Conservation (phyloP, 2,888 invertebrate species). For the Trachelus stipa region DNA sequence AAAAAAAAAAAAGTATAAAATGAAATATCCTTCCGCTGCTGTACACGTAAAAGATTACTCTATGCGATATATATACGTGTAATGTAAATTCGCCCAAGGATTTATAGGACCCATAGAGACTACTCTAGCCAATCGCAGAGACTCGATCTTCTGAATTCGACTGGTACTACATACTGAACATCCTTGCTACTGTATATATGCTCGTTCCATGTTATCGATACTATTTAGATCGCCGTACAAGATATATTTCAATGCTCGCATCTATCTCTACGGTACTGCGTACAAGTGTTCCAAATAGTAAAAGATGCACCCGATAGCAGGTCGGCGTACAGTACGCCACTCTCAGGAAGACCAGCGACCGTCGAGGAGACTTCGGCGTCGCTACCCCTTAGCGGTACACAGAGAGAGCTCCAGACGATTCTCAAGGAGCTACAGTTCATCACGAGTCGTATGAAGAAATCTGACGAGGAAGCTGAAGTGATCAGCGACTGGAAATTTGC, state of each 20-base stretch:
- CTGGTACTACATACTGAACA: not conserved
- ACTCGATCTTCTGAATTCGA: not conserved
- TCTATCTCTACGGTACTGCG: not conserved
- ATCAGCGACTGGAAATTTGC: conserved; percentile 99
- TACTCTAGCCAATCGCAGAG: not conserved
- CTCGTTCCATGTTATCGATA: not conserved
- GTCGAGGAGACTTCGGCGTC: conserved; percentile 74
- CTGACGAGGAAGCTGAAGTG: conserved; percentile 92
- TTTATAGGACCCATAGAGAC: not conserved
- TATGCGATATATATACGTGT: not conserved
- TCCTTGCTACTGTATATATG: not conserved
- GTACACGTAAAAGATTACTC: not conserved
- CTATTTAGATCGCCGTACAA: not conserved
- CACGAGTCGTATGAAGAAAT: conserved; percentile 92
- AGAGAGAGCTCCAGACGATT: conserved; percentile 90
- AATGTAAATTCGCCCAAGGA: not conserved
- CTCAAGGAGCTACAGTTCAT: conserved; percentile 94
- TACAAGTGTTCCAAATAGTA: not conserved
- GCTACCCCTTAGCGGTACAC: conserved; percentile 75
- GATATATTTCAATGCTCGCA: not conserved
- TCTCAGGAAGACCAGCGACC: conserved; percentile 75
- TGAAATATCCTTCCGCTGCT: not conserved
- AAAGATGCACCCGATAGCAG: conserved; percentile 33
- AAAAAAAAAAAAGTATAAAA: not conserved
- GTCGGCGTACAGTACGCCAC: conserved; percentile 59